Conservation (phyloP, 2,888 invertebrate species). For the Congeria kusceri region DNA sequence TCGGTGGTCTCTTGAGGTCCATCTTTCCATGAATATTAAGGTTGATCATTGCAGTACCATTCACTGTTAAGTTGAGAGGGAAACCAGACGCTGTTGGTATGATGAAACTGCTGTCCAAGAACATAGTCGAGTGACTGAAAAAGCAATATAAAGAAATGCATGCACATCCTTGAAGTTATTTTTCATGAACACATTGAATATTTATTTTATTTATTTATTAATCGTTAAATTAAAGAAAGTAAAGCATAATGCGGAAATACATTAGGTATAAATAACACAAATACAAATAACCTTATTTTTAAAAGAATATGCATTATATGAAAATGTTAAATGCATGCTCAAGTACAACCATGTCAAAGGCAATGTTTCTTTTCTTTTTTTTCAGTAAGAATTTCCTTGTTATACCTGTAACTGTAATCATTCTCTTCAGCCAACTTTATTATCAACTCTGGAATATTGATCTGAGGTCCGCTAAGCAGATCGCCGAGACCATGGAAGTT, state of each 20-base stretch:
- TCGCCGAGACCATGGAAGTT: conserved; percentile 63
- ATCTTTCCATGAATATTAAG: conserved; percentile 93
- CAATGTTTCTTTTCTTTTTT: too few species aligned
- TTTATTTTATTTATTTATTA: too few species aligned
- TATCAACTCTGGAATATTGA: conserved; percentile 69
- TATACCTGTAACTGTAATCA: conserved; percentile 65
- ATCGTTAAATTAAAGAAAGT: too few species aligned
- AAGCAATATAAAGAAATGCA: neutral
- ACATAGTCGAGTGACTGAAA: conserved; percentile 90
- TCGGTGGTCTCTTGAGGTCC: conserved; percentile 87
- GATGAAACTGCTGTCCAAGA: conserved; percentile 94
- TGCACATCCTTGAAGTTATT: too few species aligned
- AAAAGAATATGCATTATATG: too few species aligned
- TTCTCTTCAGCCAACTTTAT: conserved; percentile 69
- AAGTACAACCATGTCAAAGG: too few species aligned
- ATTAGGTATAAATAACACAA: too few species aligned
- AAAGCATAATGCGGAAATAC: too few species aligned
- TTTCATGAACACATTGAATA: too few species aligned
- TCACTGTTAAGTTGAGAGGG: conserved; percentile 93
- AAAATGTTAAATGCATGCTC: too few species aligned
- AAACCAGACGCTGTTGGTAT: conserved; percentile 94
- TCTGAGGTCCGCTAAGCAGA: conserved; percentile 49
- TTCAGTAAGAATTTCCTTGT: too few species aligned
- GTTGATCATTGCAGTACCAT: conserved; percentile 94
- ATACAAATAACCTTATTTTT: too few species aligned